Conservation (phyloP, 2,113 vertebrate species). For the Myanophis thanlyinensis region DNA sequence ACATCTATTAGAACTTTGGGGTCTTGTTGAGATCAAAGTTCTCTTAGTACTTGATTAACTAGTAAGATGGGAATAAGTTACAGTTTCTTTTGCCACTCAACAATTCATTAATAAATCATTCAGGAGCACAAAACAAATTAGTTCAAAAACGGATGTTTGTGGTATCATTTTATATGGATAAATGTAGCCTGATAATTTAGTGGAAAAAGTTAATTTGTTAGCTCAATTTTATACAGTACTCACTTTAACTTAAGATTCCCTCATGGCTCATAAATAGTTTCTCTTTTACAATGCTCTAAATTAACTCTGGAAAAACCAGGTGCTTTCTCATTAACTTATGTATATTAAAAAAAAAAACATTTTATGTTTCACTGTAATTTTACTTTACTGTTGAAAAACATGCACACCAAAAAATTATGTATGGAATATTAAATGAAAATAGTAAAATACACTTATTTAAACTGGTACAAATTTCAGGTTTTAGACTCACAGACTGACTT, state of each 20-base stretch:
- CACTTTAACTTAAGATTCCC: conserved; percentile 32
- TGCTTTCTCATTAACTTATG: conserved; percentile 3
- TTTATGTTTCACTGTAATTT: conserved; percentile 8
- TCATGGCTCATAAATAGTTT: conserved; percentile 19
- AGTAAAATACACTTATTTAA: not conserved
- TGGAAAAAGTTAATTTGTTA: conserved; percentile 17
- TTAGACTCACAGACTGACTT: not conserved
- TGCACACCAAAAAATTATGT: not conserved
- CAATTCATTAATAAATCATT: conserved; percentile 20
- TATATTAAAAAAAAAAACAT: not conserved
- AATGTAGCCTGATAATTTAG: conserved; percentile 22
- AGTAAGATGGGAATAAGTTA: conserved; percentile 35
- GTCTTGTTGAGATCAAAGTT: conserved; percentile 12
- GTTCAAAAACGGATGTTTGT: not conserved
- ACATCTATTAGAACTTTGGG: conserved; percentile 15
- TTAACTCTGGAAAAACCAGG: conserved; percentile 20
- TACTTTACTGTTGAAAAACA: conserved; percentile 12
- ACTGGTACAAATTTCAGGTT: not conserved
- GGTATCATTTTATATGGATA: conserved; percentile 31
- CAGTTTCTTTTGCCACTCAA: conserved; percentile 35
- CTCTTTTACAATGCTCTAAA: conserved; percentile 35
- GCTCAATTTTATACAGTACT: not conserved
- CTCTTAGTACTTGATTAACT: conserved; percentile 45
- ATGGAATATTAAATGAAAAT: not conserved
- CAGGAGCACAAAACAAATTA: conserved; percentile 23